These are phyloP conservation scores for Cordilura impudica DNA, from an alignment of 2,888 invertebrate species.

Conservation along the genomic window DNA sequence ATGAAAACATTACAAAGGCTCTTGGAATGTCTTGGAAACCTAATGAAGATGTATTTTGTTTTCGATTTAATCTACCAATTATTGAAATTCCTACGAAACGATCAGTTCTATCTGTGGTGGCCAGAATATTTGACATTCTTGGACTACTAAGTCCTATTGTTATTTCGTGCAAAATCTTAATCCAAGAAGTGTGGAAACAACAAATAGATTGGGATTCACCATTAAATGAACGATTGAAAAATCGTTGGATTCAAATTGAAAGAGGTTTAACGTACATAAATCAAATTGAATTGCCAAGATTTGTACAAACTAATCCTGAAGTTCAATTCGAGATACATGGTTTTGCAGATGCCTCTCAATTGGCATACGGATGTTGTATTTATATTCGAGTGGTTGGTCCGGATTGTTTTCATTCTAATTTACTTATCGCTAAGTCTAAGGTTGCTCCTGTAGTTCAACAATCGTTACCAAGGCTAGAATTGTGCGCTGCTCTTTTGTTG, in stretches of 20 bases:
- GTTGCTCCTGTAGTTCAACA: background rate
- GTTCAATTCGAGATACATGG: conserved; percentile 19
- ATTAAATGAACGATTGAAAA: background rate
- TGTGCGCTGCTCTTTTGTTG: conserved; percentile 1
- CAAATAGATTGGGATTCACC: conserved; percentile 8
- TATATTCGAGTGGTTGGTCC: background rate
- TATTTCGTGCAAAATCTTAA: no score
- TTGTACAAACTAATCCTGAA: background rate
- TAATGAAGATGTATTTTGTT: conserved; percentile 24
- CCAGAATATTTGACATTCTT: conserved; percentile 23
- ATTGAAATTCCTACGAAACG: no score
- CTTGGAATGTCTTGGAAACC: conserved; percentile 35
- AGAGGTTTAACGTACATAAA: conserved; percentile 6
- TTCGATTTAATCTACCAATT: conserved; percentile 14
- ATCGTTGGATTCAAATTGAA: conserved; percentile 5
- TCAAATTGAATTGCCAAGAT: no score
- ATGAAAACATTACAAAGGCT: conserved; percentile 21
- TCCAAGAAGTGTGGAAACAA: background rate
- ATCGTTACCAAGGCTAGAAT: no score
- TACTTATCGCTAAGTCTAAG: conserved; percentile 11
- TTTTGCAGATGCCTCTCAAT: conserved; percentile 21
- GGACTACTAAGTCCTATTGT: no score
- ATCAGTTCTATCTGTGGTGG: background rate
- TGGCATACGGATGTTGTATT: conserved; percentile 28
- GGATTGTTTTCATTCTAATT: background rate